These are phyloP conservation scores for Artemisiospiza belli DNA, from an alignment of 2,113 vertebrate genomes.

Conservation along the genomic window DNA sequence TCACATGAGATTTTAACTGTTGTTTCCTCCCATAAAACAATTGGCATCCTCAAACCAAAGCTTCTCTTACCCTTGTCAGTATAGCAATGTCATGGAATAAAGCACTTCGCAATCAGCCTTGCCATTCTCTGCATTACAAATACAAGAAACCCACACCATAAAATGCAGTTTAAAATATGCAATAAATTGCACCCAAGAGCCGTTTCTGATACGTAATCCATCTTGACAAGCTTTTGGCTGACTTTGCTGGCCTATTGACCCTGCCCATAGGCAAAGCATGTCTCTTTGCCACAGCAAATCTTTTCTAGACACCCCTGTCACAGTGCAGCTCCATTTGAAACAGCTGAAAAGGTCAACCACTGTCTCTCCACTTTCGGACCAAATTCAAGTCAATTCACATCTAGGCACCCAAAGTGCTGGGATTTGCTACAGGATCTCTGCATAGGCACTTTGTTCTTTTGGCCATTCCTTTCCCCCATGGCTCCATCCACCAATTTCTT, in stretches of 20 bases:
- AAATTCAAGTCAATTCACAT: neutral
- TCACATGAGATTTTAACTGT: neutral
- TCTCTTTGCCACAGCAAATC: constrained; percentile 52
- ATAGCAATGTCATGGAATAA: neutral
- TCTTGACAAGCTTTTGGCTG: constrained; percentile 58
- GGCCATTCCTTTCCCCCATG: neutral
- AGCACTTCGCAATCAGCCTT: neutral
- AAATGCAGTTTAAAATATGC: constrained; percentile 31
- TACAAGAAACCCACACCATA: neutral
- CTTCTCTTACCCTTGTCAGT: neutral
- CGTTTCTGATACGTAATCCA: neutral
- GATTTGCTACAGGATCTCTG: neutral
- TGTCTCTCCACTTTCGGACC: neutral
- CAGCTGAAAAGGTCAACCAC: constrained; percentile 66
- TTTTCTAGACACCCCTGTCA: constrained; percentile 53
- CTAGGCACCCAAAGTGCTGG: neutral
- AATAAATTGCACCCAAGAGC: constrained; percentile 37
- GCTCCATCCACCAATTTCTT: neutral
- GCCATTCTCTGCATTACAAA: neutral
- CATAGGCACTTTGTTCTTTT: neutral
- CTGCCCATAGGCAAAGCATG: constrained; percentile 36
- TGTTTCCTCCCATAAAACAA: neutral
- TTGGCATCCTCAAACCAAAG: neutral
- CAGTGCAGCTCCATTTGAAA: neutral
- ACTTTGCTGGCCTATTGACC: constrained; percentile 43